A percentile compares a stretch with the other conserved stretches of the same genome.
Evolutionary conservation across 1,140 invertebrate species (phyloP).

Genomic region (Apocrypta bakeri): DNA sequence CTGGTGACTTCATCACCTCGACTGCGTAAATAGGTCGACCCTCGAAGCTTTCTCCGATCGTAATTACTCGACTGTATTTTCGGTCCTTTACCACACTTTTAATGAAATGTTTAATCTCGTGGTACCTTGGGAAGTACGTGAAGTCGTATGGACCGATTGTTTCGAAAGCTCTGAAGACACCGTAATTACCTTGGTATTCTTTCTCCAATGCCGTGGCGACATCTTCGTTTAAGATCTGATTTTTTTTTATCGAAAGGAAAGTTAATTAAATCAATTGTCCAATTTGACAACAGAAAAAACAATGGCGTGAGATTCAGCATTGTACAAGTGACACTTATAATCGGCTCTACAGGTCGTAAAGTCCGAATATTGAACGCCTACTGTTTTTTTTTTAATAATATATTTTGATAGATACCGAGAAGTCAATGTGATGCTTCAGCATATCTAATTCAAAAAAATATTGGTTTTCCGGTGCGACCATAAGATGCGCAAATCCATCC

Average conservation of each 20-base stretch:
- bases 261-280: too few species aligned
- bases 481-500: neutral
- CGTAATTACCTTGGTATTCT: neutral
- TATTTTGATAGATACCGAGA: neutral
- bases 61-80: slow-evolving; percentile 69
- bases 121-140: slow-evolving; percentile 60
- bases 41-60: slow-evolving; percentile 77
- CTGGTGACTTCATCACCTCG: slow-evolving; percentile 75
- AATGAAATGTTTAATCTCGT: slow-evolving; percentile 71
- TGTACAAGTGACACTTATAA: too few species aligned
- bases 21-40: slow-evolving; percentile 77
- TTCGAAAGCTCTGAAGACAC: neutral
- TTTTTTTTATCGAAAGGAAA: slow-evolving; percentile 1
- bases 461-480: slow-evolving; percentile 1
- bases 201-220: neutral
- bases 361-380: too few species aligned
- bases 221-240: slow-evolving; percentile 11
- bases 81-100: slow-evolving; percentile 68
- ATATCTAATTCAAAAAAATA: neutral
- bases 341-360: too few species aligned
- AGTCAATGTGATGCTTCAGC: neutral
- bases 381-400: neutral
- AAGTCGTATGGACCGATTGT: slow-evolving; percentile 50
- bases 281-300: too few species aligned
- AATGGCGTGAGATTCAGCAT: too few species aligned